These are phyloP conservation scores for Acleris literana DNA, from an alignment of 2,888 invertebrate genomes.

Conservation along the genomic window DNA sequence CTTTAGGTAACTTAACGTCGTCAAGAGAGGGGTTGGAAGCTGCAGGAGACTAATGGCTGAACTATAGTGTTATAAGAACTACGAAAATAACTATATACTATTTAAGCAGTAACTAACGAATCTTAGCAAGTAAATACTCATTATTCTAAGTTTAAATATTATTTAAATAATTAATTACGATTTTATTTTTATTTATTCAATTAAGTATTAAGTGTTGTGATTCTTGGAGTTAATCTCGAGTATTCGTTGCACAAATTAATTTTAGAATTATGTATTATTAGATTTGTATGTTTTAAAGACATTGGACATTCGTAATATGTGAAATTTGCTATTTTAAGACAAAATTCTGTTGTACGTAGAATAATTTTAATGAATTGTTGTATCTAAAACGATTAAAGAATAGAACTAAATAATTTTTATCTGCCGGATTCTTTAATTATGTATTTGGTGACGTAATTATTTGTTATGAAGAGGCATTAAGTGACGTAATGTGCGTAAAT, in stretches of 20 bases:
- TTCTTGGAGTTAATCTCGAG: constrained; percentile 18
- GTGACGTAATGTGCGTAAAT: no score
- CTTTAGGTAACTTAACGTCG: constrained; percentile 42
- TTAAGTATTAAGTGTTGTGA: constrained; percentile 16
- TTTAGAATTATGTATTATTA: constrained; percentile 12
- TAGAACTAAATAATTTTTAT: no score
- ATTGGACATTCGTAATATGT: no score
- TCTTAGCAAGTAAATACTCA: constrained; percentile 33
- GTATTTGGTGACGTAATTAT: no score
- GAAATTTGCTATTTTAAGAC: neutral
- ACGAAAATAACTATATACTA: neutral
- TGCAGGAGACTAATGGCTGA: constrained; percentile 81
- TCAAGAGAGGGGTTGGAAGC: constrained; percentile 56
- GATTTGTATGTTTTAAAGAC: neutral
- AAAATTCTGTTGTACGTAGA: constrained; percentile 9
- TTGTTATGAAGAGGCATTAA: no score
- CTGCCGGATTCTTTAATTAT: no score
- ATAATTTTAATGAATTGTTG: neutral
- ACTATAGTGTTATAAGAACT: constrained; percentile 36
- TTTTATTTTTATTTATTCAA: constrained; percentile 5
- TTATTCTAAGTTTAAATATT: constrained; percentile 22
- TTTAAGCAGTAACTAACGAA: constrained; percentile 21
- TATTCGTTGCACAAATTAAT: constrained; percentile 36
- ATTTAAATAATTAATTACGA: constrained; percentile 7
- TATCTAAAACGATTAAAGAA: neutral